Percentiles rank a stretch among this genome's conserved stretches.
Evolutionary conservation across 2,888 invertebrate genomes (phyloP).

Genomic region (Abrostola tripartita): DNA sequence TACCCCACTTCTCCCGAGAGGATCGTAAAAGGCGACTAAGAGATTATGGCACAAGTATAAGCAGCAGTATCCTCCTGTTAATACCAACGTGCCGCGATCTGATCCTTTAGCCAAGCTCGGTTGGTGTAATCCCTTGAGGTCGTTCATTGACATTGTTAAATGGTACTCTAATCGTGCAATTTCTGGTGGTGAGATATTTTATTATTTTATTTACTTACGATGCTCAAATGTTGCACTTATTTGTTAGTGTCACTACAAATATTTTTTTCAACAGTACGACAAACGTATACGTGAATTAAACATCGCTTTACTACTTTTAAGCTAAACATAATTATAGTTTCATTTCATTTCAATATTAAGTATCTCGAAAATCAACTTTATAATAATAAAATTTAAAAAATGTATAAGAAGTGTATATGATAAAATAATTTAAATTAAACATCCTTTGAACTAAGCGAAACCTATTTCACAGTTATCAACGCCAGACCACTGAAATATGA

Average conservation of each 20-base stretch:
- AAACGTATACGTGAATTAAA: too few relatives aligned
- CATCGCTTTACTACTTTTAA: too few relatives aligned
- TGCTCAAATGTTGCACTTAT: not conserved
- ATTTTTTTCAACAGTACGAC: too few relatives aligned
- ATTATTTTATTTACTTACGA: not conserved
- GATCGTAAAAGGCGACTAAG: conserved; percentile 1
- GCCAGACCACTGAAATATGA: not conserved
- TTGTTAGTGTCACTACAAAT: too few relatives aligned
- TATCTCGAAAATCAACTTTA: too few relatives aligned
- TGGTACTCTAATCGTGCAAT: not conserved
- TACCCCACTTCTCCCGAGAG: not conserved
- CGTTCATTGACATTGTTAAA: conserved; percentile 1
- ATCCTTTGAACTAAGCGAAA: too few relatives aligned
- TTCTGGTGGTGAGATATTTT: not conserved
- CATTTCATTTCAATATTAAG: too few relatives aligned
- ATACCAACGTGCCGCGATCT: not conserved
- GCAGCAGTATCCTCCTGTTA: conserved; percentile 1
- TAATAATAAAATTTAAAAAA: too few relatives aligned
- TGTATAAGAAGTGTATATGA: too few relatives aligned
- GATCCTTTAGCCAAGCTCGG: not conserved
- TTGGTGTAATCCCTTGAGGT: not conserved
- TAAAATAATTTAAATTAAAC: too few relatives aligned
- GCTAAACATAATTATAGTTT: too few relatives aligned
- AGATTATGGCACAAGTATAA: conserved; percentile 4
- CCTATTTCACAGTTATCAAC: too few relatives aligned